Evolutionary conservation across 2,797 vertebrate genomes (phyloP).

Genomic region (Podarcis siculus): DNA sequence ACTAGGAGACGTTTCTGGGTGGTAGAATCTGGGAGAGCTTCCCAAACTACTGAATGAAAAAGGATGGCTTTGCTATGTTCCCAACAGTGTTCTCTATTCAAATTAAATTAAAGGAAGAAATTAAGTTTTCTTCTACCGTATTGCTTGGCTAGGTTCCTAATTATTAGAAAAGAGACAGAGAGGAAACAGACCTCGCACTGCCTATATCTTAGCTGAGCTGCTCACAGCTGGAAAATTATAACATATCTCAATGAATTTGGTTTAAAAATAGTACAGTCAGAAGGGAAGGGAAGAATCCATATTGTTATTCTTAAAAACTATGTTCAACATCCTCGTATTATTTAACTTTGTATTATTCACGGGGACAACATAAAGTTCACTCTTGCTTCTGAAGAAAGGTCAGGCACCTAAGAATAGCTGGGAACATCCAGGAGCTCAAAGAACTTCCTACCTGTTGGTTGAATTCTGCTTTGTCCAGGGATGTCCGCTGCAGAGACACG

Average conservation of each 20-base stretch:
- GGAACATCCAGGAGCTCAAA: constrained; percentile 5
- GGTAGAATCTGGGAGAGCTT: background rate
- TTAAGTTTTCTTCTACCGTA: constrained; percentile 43
- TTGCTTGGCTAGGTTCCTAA: constrained; percentile 60
- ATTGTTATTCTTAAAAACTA: constrained; percentile 10
- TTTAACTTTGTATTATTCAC: constrained; percentile 21
- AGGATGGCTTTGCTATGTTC: background rate
- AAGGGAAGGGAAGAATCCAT: background rate
- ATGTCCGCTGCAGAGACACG: background rate
- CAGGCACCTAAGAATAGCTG: background rate
- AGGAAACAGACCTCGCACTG: constrained; percentile 24
- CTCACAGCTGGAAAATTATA: constrained; percentile 40
- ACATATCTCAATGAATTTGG: constrained; percentile 40
- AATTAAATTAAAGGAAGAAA: constrained; percentile 48
- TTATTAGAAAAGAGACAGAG: constrained; percentile 38
- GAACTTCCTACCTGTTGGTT: constrained; percentile 27
- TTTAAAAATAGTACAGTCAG: constrained; percentile 36
- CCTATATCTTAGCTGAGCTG: constrained; percentile 41
- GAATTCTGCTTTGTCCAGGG: background rate
- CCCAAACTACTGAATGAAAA: constrained; percentile 27
- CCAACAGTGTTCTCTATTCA: constrained; percentile 41
- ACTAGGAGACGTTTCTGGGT: background rate
- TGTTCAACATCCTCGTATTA: constrained; percentile 26
- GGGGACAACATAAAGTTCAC: background rate
- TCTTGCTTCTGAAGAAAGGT: constrained; percentile 32